Base-by-base conservation (phyloP, 1,140 invertebrate genomes). In the Rhagoletis zephyria region DNA sequence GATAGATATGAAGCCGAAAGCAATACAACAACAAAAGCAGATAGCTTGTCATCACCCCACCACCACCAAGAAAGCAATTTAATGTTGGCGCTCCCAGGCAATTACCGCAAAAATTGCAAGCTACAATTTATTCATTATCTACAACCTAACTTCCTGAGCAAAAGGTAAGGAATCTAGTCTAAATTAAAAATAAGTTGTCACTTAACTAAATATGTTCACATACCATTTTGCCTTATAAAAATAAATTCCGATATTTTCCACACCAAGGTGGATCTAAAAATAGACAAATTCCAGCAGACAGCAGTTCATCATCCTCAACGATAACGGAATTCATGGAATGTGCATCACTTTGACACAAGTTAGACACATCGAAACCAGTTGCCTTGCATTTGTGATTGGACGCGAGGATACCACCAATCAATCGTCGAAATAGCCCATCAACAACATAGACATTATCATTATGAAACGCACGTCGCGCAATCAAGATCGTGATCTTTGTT, bases 241-340 rank as follows among this genome's bases (percentile, higher is more conserved):
- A 74, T 74, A 81, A 51, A 19, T 56, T 45, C 3, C 7, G 48
- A 56, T 81, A 81, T 81, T 51, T 81, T 51, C 45, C 48, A 56
- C 48, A 56, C 10, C 51, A 81, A 81, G 42, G 16, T 12, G 12
- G 5, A 42, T 10, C 85, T 85, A 85, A 85, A 85, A 85, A 85
- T 85, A 85, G 85, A 30, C n/a, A 6, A 7, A 9, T n/a, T 85
- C 30, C 30, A 85, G 51, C 59, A 42, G 85, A 60, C 56, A 61
- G 59, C 59, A 9, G 45, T 81, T 81, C 59, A 85, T 85, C 56
- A 85, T 61, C 42, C 60, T 63, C 60, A 85, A 61, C 85, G 59
- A 85, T 85, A 85, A 85, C 85, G 85, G 85, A 85, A 85, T 85
- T 63, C 85, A 63, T 63, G 85, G 85, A 85, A 85, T 85, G 85